Evolutionary conservation across 1,140 invertebrate species (phyloP), one percentile per base, ranked within the genome.

Genomic region (Ptiloglossa arizonensis): DNA sequence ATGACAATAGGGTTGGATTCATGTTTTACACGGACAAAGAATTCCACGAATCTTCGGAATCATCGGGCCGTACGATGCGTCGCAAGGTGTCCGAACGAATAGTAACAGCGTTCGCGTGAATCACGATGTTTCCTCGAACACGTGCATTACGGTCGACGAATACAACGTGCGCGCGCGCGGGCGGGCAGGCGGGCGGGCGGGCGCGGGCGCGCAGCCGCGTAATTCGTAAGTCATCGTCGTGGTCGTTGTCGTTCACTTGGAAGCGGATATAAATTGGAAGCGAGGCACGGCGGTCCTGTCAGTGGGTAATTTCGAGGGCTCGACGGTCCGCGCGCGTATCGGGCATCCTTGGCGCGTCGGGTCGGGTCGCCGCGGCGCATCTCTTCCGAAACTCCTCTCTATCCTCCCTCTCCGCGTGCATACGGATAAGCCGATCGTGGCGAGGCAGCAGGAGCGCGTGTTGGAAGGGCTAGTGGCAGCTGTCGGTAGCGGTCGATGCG

Each of bases 391-490:
- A 13, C n/a, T 54, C 38, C 66, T 64, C 73, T 66, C 29, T 27
- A 62, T 27, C 19, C 29, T 38, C 41, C 68, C 54, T 71, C 35
- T 63, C 62, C 27, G 9, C 38, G 59, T 80, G 68, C 63, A 70
- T 77, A 70, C 38, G 52, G 48, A 72, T 79, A 82, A 82, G 72
- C 44, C 66, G 70, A 83, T 71, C 64, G 80, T 29, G 70, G 52
- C 41, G 81, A 54, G 70, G 66, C 48, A 48, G 57, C 63, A 82
- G 68, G 50, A 64, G 75, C 44, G 50, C 5, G 60, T 56, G 73
- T 75, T 84, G 50, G 77, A 66, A 83, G 74, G 70, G 76, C 64
- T 63, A 59, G 81, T 66, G 64, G 82, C 81, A 76, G 46, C 75
- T 77, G 75, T 77, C 75, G 59, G 48, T 67, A 29, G 46, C 32